phyloP scores from a whole-genome alignment of 1,140 invertebrate genomes.

The Cherax destructor region DNA sequence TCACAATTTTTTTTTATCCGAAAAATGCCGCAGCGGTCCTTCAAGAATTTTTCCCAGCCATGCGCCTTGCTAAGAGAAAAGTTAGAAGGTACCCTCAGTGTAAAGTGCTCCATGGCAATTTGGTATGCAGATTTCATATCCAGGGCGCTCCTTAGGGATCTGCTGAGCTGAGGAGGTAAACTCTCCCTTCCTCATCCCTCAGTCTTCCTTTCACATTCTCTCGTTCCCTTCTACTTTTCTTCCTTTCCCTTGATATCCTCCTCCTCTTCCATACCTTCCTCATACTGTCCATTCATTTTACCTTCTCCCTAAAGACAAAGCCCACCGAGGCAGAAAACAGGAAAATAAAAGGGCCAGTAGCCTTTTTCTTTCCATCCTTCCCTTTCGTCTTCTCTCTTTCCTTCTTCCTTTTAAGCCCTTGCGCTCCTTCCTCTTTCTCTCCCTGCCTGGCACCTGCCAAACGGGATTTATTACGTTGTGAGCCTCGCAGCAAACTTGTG shows the following conservation, averaged over 20 bases:
- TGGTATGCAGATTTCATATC: neutral
- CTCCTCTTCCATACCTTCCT: neutral
- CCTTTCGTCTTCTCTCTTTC: neutral
- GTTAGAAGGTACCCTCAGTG: neutral
- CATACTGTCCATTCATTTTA: neutral
- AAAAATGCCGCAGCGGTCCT: neutral
- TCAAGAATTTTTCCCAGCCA: neutral
- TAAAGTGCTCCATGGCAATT: slow-evolving; percentile 3
- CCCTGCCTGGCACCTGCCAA: too few species aligned
- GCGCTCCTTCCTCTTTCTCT: neutral
- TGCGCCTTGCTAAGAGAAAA: neutral
- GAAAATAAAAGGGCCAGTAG: too few species aligned
- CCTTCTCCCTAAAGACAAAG: too few species aligned
- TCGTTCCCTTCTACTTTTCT: too few species aligned
- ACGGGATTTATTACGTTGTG: too few species aligned
- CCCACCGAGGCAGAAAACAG: too few species aligned
- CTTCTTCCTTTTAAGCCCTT: neutral
- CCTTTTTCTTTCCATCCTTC: neutral
- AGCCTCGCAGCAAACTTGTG: too few species aligned
- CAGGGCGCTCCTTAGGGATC: neutral
- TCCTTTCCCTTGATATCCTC: neutral
- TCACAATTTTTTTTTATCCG: neutral
- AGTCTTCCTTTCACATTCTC: too few species aligned
- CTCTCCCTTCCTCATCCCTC: neutral
- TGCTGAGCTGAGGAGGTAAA: neutral